These are phyloP conservation scores for Pemphigus obesinymphae DNA, from an alignment of 1,140 invertebrate species.

Conservation along the genomic window DNA sequence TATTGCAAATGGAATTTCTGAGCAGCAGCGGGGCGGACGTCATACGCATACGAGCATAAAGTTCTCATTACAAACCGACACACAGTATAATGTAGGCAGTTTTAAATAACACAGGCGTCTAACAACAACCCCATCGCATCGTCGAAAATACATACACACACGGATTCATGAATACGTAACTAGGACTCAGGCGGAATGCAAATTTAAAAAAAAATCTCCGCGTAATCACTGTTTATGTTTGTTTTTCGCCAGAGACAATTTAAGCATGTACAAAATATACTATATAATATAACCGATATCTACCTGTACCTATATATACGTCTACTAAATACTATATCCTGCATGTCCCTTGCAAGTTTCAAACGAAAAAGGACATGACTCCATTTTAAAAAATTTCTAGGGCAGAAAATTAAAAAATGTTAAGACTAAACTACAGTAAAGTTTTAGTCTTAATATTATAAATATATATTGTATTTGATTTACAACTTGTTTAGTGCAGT, in stretches of 20 bases:
- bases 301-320: too few species aligned
- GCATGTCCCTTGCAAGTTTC: too few species aligned
- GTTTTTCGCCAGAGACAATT: constrained; percentile 42
- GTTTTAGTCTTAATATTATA: too few species aligned
- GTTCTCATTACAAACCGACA: constrained; percentile 37
- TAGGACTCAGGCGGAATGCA: constrained; percentile 42
- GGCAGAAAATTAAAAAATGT: too few species aligned
- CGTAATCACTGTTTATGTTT: constrained; percentile 15
- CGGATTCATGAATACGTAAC: constrained; percentile 38
- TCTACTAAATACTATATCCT: too few species aligned
- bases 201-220: constrained; percentile 21
- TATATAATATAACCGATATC: too few species aligned
- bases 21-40: constrained; percentile 25
- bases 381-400: too few species aligned
- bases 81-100: constrained; percentile 13
- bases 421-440: too few species aligned
- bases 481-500: too few species aligned
- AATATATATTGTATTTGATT: too few species aligned
- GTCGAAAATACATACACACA: background rate
- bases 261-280: constrained; percentile 40
- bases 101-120: constrained; percentile 8
- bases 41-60: constrained; percentile 9
- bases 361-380: too few species aligned
- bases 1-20: constrained; percentile 42
- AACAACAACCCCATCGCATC: background rate